A percentile compares a stretch with the other conserved stretches of the same genome.
Evolutionary conservation across 1,140 invertebrate species (phyloP).

Genomic region (Cydia fagiglandana): DNA sequence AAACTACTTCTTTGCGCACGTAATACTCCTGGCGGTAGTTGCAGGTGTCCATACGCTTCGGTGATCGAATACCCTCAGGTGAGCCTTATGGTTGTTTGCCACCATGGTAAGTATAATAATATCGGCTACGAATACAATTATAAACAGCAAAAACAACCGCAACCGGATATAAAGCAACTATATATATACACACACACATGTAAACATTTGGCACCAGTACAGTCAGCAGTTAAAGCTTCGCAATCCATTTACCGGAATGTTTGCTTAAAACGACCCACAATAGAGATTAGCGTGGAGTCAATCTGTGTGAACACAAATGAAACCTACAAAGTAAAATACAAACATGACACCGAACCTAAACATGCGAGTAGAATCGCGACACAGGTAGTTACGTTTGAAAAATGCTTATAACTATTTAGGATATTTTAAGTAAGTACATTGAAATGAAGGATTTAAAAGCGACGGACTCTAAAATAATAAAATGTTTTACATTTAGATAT

Average conservation of each 20-base stretch:
- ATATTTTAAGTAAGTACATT: too few species aligned
- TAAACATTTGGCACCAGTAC: slow-evolving; percentile 11
- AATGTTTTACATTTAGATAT: too few species aligned
- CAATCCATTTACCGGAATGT: background rate
- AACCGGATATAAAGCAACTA: background rate
- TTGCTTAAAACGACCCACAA: background rate
- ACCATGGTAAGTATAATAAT: background rate
- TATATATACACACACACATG: background rate
- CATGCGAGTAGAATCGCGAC: background rate
- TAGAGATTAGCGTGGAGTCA: slow-evolving; percentile 14
- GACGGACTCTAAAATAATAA: too few species aligned
- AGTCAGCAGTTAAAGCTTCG: background rate
- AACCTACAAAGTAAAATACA: background rate
- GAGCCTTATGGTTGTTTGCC: background rate
- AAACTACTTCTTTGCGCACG: too few species aligned
- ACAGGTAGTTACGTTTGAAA: background rate
- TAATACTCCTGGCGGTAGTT: too few species aligned
- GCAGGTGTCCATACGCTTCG: background rate
- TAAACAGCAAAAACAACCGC: background rate
- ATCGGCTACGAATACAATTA: background rate
- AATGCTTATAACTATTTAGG: too few species aligned
- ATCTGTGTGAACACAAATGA: slow-evolving; percentile 6
- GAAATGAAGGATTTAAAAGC: too few species aligned
- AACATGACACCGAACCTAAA: background rate
- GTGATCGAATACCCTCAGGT: background rate